These are phyloP conservation scores for Stenurella melanura DNA, from an alignment of 2,888 invertebrate species.

Conservation along the genomic window DNA sequence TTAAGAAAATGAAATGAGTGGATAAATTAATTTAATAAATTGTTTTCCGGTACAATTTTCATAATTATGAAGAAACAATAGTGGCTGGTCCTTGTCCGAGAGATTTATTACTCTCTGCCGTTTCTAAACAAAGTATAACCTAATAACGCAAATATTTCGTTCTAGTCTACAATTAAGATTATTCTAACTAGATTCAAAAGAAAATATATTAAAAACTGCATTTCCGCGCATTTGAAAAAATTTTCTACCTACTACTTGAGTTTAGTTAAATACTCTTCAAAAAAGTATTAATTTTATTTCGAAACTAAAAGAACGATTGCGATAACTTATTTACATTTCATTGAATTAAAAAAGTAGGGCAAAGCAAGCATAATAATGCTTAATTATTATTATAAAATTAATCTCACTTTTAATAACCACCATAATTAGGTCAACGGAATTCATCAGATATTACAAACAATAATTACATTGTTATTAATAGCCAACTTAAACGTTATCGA, in stretches of 20 bases:
- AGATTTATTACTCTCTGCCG: too few species aligned
- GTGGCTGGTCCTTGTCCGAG: too few species aligned
- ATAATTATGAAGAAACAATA: too few species aligned
- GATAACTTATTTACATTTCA: conserved; percentile 42
- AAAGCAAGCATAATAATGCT: conserved; percentile 51
- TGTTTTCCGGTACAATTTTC: too few species aligned
- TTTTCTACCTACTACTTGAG: not conserved
- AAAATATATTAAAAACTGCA: not conserved
- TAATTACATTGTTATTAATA: conserved; percentile 46
- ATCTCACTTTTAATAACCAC: conserved; percentile 50
- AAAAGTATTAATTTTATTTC: conserved; percentile 23
- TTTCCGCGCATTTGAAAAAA: not conserved
- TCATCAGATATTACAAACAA: conserved; percentile 46
- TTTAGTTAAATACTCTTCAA: not conserved
- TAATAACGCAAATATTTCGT: too few species aligned
- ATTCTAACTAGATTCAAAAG: too few species aligned
- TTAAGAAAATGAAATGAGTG: too few species aligned
- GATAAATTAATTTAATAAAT: too few species aligned
- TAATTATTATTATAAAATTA: conserved; percentile 54
- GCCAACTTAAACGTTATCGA: conserved; percentile 35
- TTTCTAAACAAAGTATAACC: too few species aligned
- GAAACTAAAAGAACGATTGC: conserved; percentile 31
- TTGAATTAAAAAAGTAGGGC: conserved; percentile 50
- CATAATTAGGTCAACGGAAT: conserved; percentile 49
- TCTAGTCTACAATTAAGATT: too few species aligned